Conservation (phyloP, 2,888 invertebrate species). For the Mesoligia furuncula region DNA sequence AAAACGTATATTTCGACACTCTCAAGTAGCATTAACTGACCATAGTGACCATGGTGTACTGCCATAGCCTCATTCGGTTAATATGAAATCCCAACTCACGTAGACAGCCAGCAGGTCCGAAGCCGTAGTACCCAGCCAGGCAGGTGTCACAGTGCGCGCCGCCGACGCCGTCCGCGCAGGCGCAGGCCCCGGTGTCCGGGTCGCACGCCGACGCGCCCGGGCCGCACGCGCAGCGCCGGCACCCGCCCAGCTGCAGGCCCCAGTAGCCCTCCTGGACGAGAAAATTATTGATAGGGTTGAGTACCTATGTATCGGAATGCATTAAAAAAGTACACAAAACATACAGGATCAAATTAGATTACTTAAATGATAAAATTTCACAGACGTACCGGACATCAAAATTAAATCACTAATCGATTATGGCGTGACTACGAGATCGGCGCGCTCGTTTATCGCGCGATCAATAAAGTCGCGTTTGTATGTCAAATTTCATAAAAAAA, state of each 20-base stretch:
- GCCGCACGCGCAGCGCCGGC: slow-evolving; percentile 95
- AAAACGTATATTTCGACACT: too few species aligned
- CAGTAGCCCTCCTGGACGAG: slow-evolving; percentile 92
- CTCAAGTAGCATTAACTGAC: too few species aligned
- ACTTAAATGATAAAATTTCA: too few species aligned
- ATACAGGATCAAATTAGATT: not conserved
- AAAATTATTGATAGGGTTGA: not conserved
- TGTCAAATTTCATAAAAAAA: not conserved
- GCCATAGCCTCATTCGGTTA: not conserved
- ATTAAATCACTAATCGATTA: too few species aligned
- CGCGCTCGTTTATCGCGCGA: not conserved
- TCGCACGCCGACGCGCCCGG: slow-evolving; percentile 94
- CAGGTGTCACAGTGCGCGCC: slow-evolving; percentile 94
- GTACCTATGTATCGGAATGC: too few species aligned
- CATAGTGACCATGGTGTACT: not conserved
- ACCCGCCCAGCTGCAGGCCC: slow-evolving; percentile 94
- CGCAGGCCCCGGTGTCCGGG: slow-evolving; percentile 94
- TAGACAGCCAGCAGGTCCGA: slow-evolving; percentile 94
- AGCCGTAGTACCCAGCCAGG: slow-evolving; percentile 94
- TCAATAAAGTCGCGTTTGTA: not conserved
- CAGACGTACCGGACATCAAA: too few species aligned
- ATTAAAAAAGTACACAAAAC: not conserved
- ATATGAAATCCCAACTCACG: slow-evolving; percentile 85
- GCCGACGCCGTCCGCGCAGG: slow-evolving; percentile 94
- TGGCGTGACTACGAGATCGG: not conserved